Evolutionary conservation across 2,797 vertebrate genomes (phyloP), one percentile per base, ranked within the genome.

Genomic region (Lutjanus argentimaculatus): DNA sequence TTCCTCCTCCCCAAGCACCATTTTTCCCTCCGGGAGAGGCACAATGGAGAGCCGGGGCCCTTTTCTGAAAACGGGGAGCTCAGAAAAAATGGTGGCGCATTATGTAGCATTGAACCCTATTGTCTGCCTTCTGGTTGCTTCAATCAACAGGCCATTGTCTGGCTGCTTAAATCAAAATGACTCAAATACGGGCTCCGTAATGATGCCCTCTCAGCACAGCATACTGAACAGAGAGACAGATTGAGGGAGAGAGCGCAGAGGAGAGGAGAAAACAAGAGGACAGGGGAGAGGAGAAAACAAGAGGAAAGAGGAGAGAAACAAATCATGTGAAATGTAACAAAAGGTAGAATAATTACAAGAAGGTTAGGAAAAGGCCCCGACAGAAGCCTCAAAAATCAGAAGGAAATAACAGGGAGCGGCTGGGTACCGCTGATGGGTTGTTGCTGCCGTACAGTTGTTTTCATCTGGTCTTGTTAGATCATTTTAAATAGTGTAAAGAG

Each of bases 101-200:
- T 99, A 97, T 99, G 97, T 97, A 95, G 97, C 97, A 99, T 97
- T 99, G 97, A 98, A 97, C 97, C 96, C 96, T 97, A 99, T 99
- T 99, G 98, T 99, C 97, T 97, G 95, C 95, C 96, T 97, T 97
- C 97, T 98, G 97, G 98, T 98, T 94, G 97, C 97, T 97, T 98
- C 98, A 99, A 99, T 99, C 98, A 99, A 99, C 97, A 98, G 98
- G 96, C 97, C 97, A 99, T 99, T 99, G 98, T 99, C 98, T 98
- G 97, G 96, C 96, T 97, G 98, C 97, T 99, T 99, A 98, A 98
- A 98, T 99, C 98, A 99, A 98, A 99, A 99, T 98, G 97, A 99
- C 98, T 99, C 97, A 97, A 99, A 99, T 98, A 97, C 97, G 95
- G 96, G 96, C 97, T 96, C 96, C 95, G 98, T 99, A 99, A 99